phyloP scores from a whole-genome alignment of 2,888 invertebrate species.

The Steinernema scapterisci region DNA sequence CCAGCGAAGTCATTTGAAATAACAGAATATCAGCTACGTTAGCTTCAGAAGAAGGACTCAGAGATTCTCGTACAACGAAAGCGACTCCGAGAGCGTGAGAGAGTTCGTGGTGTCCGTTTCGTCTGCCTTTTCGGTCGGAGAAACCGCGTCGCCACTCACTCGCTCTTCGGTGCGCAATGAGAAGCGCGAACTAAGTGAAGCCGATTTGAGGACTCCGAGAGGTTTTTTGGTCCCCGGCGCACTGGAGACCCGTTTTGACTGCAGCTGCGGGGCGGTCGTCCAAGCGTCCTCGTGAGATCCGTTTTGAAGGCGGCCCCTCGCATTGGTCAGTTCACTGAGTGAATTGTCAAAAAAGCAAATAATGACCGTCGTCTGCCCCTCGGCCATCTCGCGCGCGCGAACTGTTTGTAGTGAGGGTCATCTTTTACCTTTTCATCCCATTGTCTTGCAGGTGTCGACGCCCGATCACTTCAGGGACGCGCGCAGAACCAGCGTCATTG shows the following conservation, averaged over 20 bases:
- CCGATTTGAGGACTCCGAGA: conserved; percentile 29
- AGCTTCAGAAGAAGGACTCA: not conserved
- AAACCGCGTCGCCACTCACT: not conserved
- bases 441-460: conserved; percentile 30
- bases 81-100: not conserved
- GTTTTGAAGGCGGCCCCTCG: conserved; percentile 22
- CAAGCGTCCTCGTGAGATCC: conserved; percentile 28
- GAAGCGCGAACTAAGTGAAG: conserved; percentile 31
- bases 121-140: not conserved
- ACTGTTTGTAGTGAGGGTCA: not conserved
- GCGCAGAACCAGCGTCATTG: conserved; percentile 28
- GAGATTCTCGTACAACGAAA: not conserved
- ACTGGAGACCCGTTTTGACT: conserved; percentile 33
- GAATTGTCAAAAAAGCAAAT: conserved; percentile 33
- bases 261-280: conserved; percentile 26
- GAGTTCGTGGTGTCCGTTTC: conserved; percentile 6
- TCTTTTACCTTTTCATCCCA: conserved; percentile 26
- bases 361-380: conserved; percentile 25
- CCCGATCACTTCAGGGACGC: not conserved
- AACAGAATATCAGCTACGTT: not conserved
- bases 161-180: conserved; percentile 19
- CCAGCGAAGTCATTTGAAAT: not conserved
- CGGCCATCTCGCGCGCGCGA: not conserved
- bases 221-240: conserved; percentile 13
- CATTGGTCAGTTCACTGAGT: conserved; percentile 16